Conservation (phyloP, 2,797 vertebrate species). For the Ciconia nigra region DNA sequence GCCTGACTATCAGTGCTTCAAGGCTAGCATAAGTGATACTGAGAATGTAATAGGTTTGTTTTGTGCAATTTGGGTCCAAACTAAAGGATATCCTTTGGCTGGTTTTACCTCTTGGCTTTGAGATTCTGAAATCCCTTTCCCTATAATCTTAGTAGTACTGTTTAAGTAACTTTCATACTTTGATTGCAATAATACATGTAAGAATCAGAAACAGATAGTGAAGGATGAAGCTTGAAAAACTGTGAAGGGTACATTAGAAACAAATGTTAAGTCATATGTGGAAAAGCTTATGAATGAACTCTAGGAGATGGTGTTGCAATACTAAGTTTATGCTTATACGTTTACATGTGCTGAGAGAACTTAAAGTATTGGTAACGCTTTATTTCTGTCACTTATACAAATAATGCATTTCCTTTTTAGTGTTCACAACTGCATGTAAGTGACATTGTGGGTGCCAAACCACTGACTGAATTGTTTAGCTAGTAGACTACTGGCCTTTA, state of each 20-base stretch:
- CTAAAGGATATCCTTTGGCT: background rate
- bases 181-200: background rate
- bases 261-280: background rate
- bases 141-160: background rate
- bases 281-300: background rate
- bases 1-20: background rate
- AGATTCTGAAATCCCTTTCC: background rate
- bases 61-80: background rate
- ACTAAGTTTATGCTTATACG: background rate
- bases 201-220: background rate
- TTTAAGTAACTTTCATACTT: background rate
- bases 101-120: background rate
- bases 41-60: background rate
- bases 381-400: background rate
- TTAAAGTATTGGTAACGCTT: background rate
- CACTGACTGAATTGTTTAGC: background rate
- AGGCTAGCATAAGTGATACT: background rate
- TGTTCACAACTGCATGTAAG: background rate
- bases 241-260: background rate
- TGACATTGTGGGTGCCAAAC: background rate
- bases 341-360: background rate
- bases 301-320: background rate
- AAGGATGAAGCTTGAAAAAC: background rate
- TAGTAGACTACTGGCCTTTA: background rate
- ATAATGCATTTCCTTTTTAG: background rate